Conservation (phyloP, 30 jellyfish, hydroid and myxozoan genomes). For the Aurelia aurita region DNA sequence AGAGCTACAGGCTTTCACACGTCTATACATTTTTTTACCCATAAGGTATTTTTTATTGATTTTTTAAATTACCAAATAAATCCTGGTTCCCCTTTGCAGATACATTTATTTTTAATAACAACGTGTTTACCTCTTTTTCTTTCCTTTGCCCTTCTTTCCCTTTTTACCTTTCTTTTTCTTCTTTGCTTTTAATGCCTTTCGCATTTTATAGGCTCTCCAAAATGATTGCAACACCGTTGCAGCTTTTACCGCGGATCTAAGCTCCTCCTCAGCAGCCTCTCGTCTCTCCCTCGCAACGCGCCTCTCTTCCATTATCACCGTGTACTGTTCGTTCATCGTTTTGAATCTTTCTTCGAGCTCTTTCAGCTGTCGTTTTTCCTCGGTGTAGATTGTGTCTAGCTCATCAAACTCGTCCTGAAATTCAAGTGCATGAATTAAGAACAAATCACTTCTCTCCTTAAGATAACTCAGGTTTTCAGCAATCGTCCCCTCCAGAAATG, state of each 20-base stretch:
- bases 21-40: too few species aligned
- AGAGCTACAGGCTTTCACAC: too few species aligned
- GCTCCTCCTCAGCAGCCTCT: constrained; percentile 89
- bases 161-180: constrained; percentile 80
- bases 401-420: constrained; percentile 93
- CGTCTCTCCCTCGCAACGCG: constrained; percentile 89
- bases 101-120: too few species aligned
- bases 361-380: constrained; percentile 87
- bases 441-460: too few species aligned
- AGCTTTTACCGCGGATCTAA: constrained; percentile 87
- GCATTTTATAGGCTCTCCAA: constrained; percentile 92
- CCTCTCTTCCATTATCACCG: constrained; percentile 83
- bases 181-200: constrained; percentile 89
- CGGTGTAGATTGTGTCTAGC: constrained; percentile 74
- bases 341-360: constrained; percentile 84
- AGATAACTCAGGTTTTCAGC: too few species aligned
- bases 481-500: too few species aligned
- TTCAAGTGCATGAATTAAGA: background rate
- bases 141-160: constrained; percentile 72
- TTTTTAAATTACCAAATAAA: too few species aligned
- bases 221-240: constrained; percentile 92
- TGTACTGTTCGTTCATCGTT: constrained; percentile 79
- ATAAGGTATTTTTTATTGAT: too few species aligned
- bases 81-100: too few species aligned
- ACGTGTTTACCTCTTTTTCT: constrained; percentile 21